Evolutionary conservation across 2,888 invertebrate species (phyloP).

Genomic region (Nematopogon swammerdamellus): DNA sequence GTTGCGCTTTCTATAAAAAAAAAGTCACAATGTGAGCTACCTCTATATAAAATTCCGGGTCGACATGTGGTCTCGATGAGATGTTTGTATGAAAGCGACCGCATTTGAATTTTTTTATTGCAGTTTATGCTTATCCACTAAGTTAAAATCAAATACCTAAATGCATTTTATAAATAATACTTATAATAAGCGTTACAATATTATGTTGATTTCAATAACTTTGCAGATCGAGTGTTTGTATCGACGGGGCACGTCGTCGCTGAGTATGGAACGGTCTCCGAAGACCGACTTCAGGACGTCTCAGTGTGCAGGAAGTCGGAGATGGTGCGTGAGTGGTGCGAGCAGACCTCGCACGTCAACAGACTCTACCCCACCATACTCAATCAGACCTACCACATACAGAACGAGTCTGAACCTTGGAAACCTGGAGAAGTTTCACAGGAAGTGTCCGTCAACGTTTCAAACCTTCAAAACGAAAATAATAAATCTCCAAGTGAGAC

Average conservation of each 20-base stretch:
- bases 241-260: conserved; percentile 58
- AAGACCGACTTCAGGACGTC: conserved; percentile 24
- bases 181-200: too few species aligned
- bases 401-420: conserved; percentile 29
- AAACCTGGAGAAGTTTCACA: conserved; percentile 20
- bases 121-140: too few species aligned
- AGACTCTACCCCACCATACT: conserved; percentile 44
- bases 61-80: too few species aligned
- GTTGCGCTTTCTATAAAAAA: too few species aligned
- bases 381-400: conserved; percentile 32
- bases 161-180: too few species aligned
- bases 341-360: conserved; percentile 37
- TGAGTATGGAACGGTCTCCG: conserved; percentile 47
- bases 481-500: conserved; percentile 17
- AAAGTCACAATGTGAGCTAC: too few species aligned
- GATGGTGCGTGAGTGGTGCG: conserved; percentile 43
- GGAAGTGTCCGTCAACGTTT: conserved; percentile 23
- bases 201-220: neutral
- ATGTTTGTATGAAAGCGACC: too few species aligned
- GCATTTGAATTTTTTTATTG: too few species aligned
- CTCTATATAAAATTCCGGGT: too few species aligned
- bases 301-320: conserved; percentile 33
- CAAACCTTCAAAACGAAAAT: conserved; percentile 10
- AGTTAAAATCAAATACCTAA: too few species aligned
- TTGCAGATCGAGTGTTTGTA: conserved; percentile 61